These are phyloP conservation scores for Heterodera schachtii DNA, from an alignment of 1,140 invertebrate genomes.

Conservation along the genomic window DNA sequence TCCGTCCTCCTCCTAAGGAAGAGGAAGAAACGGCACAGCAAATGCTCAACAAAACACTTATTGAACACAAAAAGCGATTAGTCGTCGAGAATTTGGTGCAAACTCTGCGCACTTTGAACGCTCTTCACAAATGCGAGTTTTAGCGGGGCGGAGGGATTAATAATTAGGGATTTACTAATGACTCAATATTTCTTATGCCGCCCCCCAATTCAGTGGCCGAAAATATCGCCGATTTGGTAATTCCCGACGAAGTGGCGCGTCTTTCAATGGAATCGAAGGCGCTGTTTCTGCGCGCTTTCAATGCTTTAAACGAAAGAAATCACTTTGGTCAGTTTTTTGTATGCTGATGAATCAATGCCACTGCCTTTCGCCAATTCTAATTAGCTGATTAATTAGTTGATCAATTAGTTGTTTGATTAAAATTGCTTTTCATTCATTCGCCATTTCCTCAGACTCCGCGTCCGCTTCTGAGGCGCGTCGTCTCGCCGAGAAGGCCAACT, in stretches of 20 bases:
- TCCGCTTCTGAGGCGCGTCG: constrained; percentile 40
- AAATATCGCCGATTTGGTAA: constrained; percentile 48
- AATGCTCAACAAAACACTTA: constrained; percentile 9
- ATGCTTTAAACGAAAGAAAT: constrained; percentile 9
- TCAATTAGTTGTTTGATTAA: no score
- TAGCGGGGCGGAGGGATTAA: not conserved
- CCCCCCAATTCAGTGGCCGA: constrained; percentile 26
- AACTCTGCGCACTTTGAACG: constrained; percentile 36
- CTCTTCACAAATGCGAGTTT: constrained; percentile 36
- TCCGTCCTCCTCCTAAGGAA: not conserved
- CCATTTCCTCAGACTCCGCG: constrained; percentile 25
- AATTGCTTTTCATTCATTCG: no score
- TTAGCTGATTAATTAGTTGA: no score
- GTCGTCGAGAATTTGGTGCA: constrained; percentile 39
- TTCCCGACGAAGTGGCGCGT: constrained; percentile 40
- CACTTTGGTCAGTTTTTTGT: not conserved
- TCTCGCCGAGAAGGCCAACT: constrained; percentile 45
- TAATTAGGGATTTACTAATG: no score
- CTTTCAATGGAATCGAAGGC: constrained; percentile 32
- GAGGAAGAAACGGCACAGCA: not conserved
- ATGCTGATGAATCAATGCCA: not conserved
- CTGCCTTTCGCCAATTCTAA: no score
- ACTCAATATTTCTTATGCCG: no score
- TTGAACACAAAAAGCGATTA: constrained; percentile 19
- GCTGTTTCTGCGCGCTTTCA: constrained; percentile 32